phyloP scores from a whole-genome alignment of 2,113 vertebrate species.

The Sphaerodactylus townsendi region DNA sequence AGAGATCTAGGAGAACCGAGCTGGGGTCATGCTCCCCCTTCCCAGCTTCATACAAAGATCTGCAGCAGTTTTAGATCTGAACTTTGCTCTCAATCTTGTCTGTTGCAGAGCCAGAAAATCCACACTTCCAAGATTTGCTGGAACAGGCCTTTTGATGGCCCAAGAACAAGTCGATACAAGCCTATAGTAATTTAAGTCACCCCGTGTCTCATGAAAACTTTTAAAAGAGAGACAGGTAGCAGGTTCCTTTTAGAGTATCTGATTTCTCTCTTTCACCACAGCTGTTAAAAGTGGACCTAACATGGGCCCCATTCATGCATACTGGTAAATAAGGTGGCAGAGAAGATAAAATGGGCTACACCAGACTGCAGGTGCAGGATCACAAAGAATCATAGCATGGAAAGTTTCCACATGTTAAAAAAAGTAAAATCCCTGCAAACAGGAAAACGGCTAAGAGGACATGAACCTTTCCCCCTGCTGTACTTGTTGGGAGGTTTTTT shows the following conservation, averaged over 20 bases:
- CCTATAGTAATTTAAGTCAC: neutral
- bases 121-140: neutral
- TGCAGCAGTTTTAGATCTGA: neutral
- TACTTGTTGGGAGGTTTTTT: neutral
- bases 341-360: no score
- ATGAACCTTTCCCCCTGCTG: neutral
- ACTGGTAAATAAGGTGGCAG: no score
- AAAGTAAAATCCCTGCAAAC: no score
- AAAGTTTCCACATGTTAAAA: no score
- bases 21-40: no score
- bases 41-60: neutral
- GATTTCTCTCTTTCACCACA: neutral
- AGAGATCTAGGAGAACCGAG: neutral
- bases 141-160: neutral
- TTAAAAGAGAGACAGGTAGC: neutral
- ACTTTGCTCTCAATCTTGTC: neutral
- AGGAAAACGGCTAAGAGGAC: no score
- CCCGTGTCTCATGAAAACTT: neutral
- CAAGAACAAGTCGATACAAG: neutral
- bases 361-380: no score
- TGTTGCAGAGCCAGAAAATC: neutral
- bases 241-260: neutral
- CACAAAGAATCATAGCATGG: no score
- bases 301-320: neutral
- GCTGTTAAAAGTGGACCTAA: neutral